Percentiles rank a stretch among this genome's conserved stretches.
These are phyloP conservation scores for Achatina immaculata DNA, from an alignment of 1,140 invertebrate species.

Conservation along the genomic window DNA sequence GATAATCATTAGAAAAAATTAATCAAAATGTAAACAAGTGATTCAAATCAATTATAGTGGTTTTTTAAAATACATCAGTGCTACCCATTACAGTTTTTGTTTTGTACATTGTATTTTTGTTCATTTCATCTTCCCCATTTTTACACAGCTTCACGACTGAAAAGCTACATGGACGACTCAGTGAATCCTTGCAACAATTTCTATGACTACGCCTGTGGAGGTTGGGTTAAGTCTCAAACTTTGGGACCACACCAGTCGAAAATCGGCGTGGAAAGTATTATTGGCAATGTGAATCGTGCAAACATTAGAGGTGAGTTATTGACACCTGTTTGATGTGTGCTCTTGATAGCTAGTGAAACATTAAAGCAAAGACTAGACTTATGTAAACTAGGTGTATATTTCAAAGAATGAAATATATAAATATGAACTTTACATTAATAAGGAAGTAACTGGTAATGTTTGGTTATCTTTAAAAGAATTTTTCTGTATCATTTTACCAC, in stretches of 20 bases:
- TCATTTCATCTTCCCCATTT: neutral
- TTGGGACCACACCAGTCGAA: neutral
- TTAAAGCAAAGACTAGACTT: neutral
- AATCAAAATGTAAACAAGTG: no score
- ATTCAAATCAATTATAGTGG: no score
- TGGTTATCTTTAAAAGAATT: no score
- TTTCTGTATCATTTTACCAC: no score
- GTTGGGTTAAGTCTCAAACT: constrained; percentile 49
- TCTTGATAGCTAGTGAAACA: neutral
- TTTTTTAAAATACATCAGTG: no score
- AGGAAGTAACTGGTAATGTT: no score
- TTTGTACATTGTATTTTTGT: neutral
- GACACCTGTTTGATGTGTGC: constrained; percentile 5
- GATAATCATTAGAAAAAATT: no score
- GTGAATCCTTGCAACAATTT: constrained; percentile 79
- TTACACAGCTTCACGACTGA: constrained; percentile 28
- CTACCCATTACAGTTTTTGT: no score
- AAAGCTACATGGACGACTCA: constrained; percentile 70
- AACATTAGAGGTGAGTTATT: constrained; percentile 38
- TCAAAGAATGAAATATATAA: neutral
- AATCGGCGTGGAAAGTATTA: neutral
- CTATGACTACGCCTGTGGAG: constrained; percentile 89
- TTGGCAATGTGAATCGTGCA: neutral
- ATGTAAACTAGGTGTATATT: neutral
- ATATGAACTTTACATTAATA: neutral